Evolutionary conservation across 2,797 vertebrate species (phyloP), one percentile per base, ranked within the genome.

Genomic region (Falco columbarius): DNA sequence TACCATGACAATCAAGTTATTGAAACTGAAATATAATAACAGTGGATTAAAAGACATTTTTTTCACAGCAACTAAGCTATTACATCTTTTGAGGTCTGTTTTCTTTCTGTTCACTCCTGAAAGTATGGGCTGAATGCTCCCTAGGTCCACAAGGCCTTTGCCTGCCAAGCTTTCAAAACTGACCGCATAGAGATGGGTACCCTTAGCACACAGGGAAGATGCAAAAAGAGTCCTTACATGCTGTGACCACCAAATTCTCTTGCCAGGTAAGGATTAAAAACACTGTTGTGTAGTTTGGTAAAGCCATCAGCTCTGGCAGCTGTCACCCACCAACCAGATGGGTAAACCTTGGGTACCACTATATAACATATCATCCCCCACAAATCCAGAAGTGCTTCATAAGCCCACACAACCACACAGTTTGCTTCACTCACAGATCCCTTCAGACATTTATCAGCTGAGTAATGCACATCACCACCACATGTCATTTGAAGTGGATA

Each of bases 381-480:
- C 68, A 89, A 81, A 73, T 38, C 59, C 92, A 85, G 63, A 59
- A 93, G 86, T 49, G 86, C 77, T 91, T 91, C 81, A 56, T 44
- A 76, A 93, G 81, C 89, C 89, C 79, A 95, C 71, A 67, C 52
- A 79, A 61, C 54, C 68, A 44, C 56, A 83, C 38, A 56, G 74
- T 52, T 89, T 52, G 63, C 84, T 92, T 89, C 68, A 34, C 59
- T 94, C 74, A 55, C 66, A 67, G 66, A 94, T 90, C 85, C 72
- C 65, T 88, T 88, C 12, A 90, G 84, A 93, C 62, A 10, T 79
- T 79, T 77, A 91, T 91, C 91, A 95, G 77, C 61, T 95, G 95
- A 97, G 84, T 74, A 96, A 95, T 32, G 36, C 52, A 81, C 65
- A 89, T 92, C 79, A 71, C 74, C 55, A 80, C 47, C 52, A 81